A percentile compares a stretch with the other conserved stretches of the same genome.
phyloP scores from a whole-genome alignment of 2,888 invertebrate species.

The Drosophila parthenogenetica region DNA sequence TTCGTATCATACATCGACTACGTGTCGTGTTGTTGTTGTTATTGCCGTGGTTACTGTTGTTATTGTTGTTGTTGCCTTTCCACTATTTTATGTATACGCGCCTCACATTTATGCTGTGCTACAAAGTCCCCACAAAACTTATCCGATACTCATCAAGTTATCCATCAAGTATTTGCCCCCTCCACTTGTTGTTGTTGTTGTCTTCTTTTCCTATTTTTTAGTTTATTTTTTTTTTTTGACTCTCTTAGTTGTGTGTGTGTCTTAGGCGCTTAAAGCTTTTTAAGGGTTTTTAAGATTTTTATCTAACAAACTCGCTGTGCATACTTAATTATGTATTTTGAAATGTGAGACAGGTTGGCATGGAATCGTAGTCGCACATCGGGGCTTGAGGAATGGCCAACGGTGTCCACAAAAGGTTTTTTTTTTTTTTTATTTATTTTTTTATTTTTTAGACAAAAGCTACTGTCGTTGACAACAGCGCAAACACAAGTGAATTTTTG shows the following conservation, averaged over 20 bases:
- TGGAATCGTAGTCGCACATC: constrained; percentile 48
- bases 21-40: constrained; percentile 58
- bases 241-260: constrained; percentile 38
- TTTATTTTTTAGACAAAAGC: constrained; percentile 49
- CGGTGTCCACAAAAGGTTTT: constrained; percentile 42
- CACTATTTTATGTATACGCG: constrained; percentile 65
- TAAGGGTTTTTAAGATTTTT: constrained; percentile 80
- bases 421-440: constrained; percentile 14
- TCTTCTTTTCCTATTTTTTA: constrained; percentile 1
- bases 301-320: constrained; percentile 81
- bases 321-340: constrained; percentile 81
- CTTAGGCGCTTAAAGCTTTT: constrained; percentile 79
- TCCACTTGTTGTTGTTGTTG: constrained; percentile 27
- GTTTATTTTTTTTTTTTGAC: constrained; percentile 25
- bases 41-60: constrained; percentile 39
- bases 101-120: constrained; percentile 63
- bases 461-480: constrained; percentile 76
- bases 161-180: constrained; percentile 73
- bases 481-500: constrained; percentile 45
- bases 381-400: constrained; percentile 21
- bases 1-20: constrained; percentile 78
- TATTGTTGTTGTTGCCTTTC: constrained; percentile 51
- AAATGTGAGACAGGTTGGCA: constrained; percentile 81
- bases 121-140: constrained; percentile 57
- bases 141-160: constrained; percentile 72